Conservation (phyloP, 2,888 invertebrate species). For the Danaus chrysippus region DNA sequence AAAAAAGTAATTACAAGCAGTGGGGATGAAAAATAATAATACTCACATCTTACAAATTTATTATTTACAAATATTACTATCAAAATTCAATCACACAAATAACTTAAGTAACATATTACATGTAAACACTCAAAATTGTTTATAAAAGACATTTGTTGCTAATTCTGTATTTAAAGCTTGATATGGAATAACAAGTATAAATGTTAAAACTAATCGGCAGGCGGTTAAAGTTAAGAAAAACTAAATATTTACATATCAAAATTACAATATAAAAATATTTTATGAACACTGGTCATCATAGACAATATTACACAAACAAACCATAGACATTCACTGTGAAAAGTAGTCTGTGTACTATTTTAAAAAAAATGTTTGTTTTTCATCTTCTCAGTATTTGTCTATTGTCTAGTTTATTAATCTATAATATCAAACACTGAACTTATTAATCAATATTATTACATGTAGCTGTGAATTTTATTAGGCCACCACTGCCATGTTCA, state of each 20-base stretch:
- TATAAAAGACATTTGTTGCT: neutral
- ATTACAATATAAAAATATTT: neutral
- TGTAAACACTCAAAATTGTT: neutral
- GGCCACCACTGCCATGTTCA: constrained; percentile 64
- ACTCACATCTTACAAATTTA: neutral
- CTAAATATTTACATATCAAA: neutral
- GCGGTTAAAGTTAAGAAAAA: neutral
- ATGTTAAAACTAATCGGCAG: neutral
- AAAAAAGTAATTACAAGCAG: neutral
- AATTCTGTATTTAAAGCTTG: neutral
- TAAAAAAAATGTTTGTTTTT: neutral
- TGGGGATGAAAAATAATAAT: too few species aligned
- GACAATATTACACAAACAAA: neutral
- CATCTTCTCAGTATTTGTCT: neutral
- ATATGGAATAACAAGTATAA: neutral
- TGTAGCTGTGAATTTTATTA: constrained; percentile 67
- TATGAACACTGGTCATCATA: neutral
- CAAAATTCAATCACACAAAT: neutral
- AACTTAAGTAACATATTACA: neutral
- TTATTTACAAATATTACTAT: neutral
- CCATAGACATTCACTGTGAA: neutral
- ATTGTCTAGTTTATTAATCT: neutral
- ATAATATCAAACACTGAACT: neutral
- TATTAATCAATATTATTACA: constrained; percentile 35
- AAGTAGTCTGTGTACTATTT: neutral